Percentiles rank a stretch among this genome's conserved stretches.
Evolutionary conservation across 2,113 vertebrate species (phyloP).

Genomic region (Cheilinus undulatus): DNA sequence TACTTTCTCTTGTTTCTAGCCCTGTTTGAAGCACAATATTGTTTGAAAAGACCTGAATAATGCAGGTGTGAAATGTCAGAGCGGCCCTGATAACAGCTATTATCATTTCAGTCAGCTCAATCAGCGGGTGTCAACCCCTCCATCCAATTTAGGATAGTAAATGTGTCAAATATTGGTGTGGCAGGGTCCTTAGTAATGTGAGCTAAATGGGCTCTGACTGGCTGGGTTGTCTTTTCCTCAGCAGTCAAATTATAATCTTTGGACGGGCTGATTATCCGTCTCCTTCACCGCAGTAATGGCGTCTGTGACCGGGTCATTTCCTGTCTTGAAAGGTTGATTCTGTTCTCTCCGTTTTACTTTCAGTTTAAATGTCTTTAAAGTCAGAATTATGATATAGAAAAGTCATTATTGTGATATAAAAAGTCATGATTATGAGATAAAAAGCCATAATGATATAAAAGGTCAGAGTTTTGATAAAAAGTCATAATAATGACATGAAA

Average conservation of each 20-base stretch:
- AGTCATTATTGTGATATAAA: too few species aligned
- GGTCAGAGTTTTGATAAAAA: too few species aligned
- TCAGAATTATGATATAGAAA: too few species aligned
- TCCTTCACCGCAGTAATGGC: slow-evolving; percentile 58
- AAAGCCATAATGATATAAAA: too few species aligned
- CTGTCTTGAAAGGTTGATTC: slow-evolving; percentile 59
- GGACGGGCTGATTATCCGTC: slow-evolving; percentile 59
- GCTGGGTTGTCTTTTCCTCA: slow-evolving; percentile 53
- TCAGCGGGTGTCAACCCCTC: slow-evolving; percentile 14
- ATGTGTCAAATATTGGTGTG: slow-evolving; percentile 31
- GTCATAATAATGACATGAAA: too few species aligned
- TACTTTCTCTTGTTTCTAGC: neutral
- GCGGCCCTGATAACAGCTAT: slow-evolving; percentile 33
- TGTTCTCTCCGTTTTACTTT: slow-evolving; percentile 28
- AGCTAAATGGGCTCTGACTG: slow-evolving; percentile 36
- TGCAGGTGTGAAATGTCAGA: slow-evolving; percentile 22
- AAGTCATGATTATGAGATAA: too few species aligned
- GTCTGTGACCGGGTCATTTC: slow-evolving; percentile 61
- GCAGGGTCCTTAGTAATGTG: slow-evolving; percentile 40
- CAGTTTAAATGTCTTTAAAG: slow-evolving; percentile 51
- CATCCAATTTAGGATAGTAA: slow-evolving; percentile 31
- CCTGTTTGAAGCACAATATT: slow-evolving; percentile 5
- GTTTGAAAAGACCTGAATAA: slow-evolving; percentile 20
- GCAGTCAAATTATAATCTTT: slow-evolving; percentile 61
- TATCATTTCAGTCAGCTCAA: slow-evolving; percentile 43